A percentile compares a stretch with the other conserved stretches of the same genome.
Evolutionary conservation across 2,888 invertebrate genomes (phyloP).

Genomic region (Aleiodes testaceus): DNA sequence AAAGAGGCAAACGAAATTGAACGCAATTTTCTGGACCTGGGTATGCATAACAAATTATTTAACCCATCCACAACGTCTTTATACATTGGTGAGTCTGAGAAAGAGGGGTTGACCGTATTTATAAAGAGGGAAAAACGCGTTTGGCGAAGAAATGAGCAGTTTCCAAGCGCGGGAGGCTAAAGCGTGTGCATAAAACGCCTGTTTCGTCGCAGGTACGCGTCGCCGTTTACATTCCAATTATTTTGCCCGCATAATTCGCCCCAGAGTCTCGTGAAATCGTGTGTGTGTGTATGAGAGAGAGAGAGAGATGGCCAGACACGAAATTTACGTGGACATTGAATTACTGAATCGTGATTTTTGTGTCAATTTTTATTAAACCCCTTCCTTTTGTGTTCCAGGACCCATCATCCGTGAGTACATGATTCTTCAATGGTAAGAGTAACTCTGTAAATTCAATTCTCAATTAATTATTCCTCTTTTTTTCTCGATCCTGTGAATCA

Average conservation of each 20-base stretch:
- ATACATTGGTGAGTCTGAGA: conserved; percentile 52
- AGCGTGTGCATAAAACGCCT: conserved; percentile 30
- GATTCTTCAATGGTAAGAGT: neutral
- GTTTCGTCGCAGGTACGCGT: conserved; percentile 55
- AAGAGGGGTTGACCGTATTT: neutral
- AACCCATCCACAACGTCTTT: conserved; percentile 59
- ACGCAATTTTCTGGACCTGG: conserved; percentile 61
- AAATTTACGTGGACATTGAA: conserved; percentile 13
- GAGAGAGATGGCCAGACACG: conserved; percentile 10
- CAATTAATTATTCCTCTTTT: neutral
- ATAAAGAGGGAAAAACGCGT: conserved; percentile 40
- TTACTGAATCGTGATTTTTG: conserved; percentile 22
- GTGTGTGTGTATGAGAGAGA: conserved; percentile 11
- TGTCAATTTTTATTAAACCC: conserved; percentile 47
- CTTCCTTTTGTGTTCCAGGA: conserved; percentile 68
- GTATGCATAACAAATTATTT: conserved; percentile 65
- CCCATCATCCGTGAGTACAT: conserved; percentile 71
- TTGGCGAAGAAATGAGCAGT: conserved; percentile 15
- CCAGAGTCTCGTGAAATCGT: conserved; percentile 25
- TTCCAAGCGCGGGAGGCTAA: conserved; percentile 44
- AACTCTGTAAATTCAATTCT: neutral
- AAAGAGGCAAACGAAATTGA: conserved; percentile 56
- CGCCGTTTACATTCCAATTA: conserved; percentile 66
- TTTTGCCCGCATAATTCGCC: conserved; percentile 61
- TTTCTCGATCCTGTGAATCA: conserved; percentile 1